Percentiles rank a stretch among this genome's conserved stretches.
phyloP scores from a whole-genome alignment of 1,140 invertebrate genomes.

The Hylaeus anthracinus region DNA sequence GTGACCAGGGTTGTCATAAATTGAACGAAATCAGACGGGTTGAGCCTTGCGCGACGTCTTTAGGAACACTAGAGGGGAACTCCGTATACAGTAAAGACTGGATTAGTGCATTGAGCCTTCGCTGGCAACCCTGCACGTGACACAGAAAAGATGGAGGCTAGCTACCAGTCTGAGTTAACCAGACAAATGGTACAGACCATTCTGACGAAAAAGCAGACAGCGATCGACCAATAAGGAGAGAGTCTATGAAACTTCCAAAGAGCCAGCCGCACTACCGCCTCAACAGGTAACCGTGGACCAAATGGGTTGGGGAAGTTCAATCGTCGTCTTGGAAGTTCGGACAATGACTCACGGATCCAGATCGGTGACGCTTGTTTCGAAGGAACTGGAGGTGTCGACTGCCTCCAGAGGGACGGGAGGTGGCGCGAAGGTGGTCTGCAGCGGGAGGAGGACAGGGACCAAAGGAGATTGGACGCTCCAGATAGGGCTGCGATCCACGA shows the following conservation, averaged over 20 bases:
- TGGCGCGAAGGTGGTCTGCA: not conserved
- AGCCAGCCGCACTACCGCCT: slow-evolving; percentile 9
- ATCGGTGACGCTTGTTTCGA: slow-evolving; percentile 49
- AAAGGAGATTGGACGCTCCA: slow-evolving; percentile 5
- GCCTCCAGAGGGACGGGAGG: slow-evolving; percentile 4
- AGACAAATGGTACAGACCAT: too few relatives aligned
- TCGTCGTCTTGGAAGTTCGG: slow-evolving; percentile 40
- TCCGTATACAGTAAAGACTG: too few relatives aligned
- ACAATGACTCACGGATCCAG: slow-evolving; percentile 46
- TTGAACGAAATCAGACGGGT: too few relatives aligned
- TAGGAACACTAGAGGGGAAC: too few relatives aligned
- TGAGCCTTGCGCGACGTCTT: too few relatives aligned
- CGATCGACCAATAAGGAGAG: not conserved
- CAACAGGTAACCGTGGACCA: slow-evolving; percentile 31
- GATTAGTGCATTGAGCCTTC: too few relatives aligned
- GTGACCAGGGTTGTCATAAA: too few relatives aligned
- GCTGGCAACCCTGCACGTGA: too few relatives aligned
- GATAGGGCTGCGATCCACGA: slow-evolving; percentile 46
- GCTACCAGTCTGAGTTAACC: too few relatives aligned
- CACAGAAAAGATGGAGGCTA: too few relatives aligned
- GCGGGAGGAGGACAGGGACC: slow-evolving; percentile 22
- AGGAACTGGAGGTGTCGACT: slow-evolving; percentile 46
- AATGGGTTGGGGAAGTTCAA: slow-evolving; percentile 9
- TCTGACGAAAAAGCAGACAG: too few relatives aligned
- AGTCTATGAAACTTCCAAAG: slow-evolving; percentile 26